Percentiles rank a stretch among this genome's conserved stretches.
phyloP scores from a whole-genome alignment of 1,140 invertebrate genomes.

The Goniozus legneri region DNA sequence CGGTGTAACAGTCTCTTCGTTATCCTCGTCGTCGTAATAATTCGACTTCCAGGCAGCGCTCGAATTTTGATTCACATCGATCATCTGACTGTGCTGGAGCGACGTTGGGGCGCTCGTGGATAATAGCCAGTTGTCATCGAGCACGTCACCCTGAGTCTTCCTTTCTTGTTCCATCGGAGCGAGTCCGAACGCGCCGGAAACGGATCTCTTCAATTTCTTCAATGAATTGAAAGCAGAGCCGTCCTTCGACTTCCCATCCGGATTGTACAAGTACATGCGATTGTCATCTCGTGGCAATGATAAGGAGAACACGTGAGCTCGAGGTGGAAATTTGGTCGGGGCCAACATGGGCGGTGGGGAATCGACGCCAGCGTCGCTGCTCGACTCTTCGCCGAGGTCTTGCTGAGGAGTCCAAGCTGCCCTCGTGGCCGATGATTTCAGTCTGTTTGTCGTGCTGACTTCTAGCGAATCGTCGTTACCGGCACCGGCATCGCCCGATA shows the following conservation, averaged over 20 bases:
- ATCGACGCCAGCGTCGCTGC: conserved; percentile 63
- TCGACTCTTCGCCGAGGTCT: conserved; percentile 66
- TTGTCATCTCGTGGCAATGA: conserved; percentile 66
- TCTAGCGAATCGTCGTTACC: conserved; percentile 42
- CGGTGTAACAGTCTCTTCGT: conserved; percentile 13
- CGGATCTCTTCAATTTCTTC: conserved; percentile 66
- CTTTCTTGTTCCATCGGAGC: conserved; percentile 25
- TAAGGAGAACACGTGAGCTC: conserved; percentile 69
- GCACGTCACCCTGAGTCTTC: conserved; percentile 23
- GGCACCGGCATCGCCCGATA: conserved; percentile 69
- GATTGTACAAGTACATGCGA: conserved; percentile 54
- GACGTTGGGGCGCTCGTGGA: conserved; percentile 77
- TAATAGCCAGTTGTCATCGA: conserved; percentile 71
- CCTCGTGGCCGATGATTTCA: conserved; percentile 27
- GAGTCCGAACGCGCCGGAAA: conserved; percentile 63
- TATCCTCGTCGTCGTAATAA: conserved; percentile 37
- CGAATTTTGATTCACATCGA: conserved; percentile 27
- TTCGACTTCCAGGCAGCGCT: conserved; percentile 34
- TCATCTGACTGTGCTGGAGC: conserved; percentile 58
- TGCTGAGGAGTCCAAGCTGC: conserved; percentile 77
- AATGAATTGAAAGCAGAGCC: conserved; percentile 62
- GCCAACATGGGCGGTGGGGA: conserved; percentile 33
- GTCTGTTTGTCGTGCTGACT: conserved; percentile 27
- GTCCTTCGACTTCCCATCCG: conserved; percentile 54
- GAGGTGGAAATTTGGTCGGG: conserved; percentile 61